Conservation (phyloP, 2,888 invertebrate species). For the Callimorpha dominula region DNA sequence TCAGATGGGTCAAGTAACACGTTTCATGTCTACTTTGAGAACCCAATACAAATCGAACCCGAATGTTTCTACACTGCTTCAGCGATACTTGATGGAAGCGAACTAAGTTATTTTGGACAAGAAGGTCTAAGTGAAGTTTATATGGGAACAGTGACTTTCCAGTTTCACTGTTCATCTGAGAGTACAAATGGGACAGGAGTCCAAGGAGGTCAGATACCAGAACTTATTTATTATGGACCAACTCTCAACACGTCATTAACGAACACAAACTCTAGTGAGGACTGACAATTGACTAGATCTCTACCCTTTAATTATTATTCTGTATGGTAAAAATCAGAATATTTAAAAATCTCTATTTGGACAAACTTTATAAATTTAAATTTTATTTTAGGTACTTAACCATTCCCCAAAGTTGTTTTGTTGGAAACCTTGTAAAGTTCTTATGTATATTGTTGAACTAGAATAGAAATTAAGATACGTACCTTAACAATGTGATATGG, state of each 20-base stretch:
- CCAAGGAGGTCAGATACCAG: conserved; percentile 98
- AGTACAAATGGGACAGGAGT: conserved; percentile 99
- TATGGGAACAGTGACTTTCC: conserved; percentile 97
- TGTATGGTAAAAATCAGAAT: conserved; percentile 60
- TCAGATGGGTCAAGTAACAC: conserved; percentile 98
- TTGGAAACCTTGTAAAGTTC: conserved; percentile 55
- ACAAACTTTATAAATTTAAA: conserved; percentile 46
- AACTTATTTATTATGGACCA: conserved; percentile 97
- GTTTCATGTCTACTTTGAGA: conserved; percentile 94
- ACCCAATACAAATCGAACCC: conserved; percentile 96
- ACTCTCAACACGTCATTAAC: conserved; percentile 82
- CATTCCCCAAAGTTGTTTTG: conserved; percentile 75
- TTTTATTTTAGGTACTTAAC: conserved; percentile 58
- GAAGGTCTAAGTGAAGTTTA: conserved; percentile 98
- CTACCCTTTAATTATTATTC: conserved; percentile 71
- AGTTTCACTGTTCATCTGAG: conserved; percentile 98
- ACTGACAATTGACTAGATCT: conserved; percentile 78
- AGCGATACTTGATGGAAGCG: conserved; percentile 97
- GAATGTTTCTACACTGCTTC: conserved; percentile 98
- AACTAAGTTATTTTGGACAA: conserved; percentile 98
- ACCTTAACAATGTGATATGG: conserved; percentile 84
- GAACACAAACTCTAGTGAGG: conserved; percentile 80
- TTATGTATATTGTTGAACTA: conserved; percentile 80
- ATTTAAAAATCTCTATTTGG: conserved; percentile 47
- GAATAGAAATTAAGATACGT: conserved; percentile 65